A percentile compares a stretch with the other conserved stretches of the same genome.
Conservation (phyloP, 2,888 invertebrate species). For the Labia minor region DNA sequence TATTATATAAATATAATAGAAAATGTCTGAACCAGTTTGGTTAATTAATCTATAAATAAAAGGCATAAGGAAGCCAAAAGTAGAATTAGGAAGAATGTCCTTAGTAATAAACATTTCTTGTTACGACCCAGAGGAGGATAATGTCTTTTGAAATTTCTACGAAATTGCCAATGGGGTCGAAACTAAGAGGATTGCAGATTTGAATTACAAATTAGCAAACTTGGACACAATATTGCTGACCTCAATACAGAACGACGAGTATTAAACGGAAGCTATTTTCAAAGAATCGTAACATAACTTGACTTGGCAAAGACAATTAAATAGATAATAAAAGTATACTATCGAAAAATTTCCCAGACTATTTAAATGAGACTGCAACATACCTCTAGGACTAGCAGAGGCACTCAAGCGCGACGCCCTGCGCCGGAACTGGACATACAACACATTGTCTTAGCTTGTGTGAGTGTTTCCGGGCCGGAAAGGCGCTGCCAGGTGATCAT, state of each 20-base stretch:
- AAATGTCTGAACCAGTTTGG: background rate
- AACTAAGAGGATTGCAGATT: conserved; percentile 13
- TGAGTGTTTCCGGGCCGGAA: conserved; percentile 4
- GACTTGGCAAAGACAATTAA: conserved; percentile 13
- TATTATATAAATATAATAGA: too few relatives aligned
- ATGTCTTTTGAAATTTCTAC: conserved; percentile 13
- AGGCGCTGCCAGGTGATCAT: conserved; percentile 8
- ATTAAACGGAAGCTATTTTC: conserved; percentile 7
- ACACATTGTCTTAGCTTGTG: conserved; percentile 4
- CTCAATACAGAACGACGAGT: background rate
- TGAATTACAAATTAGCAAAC: conserved; percentile 13
- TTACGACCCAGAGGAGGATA: background rate
- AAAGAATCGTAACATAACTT: conserved; percentile 13
- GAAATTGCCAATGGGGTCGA: conserved; percentile 1
- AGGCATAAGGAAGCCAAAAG: background rate
- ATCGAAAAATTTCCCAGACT: conserved; percentile 13
- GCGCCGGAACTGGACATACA: conserved; percentile 13
- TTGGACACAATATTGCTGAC: conserved; percentile 13
- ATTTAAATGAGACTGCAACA: background rate
- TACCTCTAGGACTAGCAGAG: background rate
- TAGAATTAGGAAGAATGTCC: background rate
- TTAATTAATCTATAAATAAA: background rate
- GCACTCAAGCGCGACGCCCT: conserved; percentile 8
- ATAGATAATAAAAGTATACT: conserved; percentile 1
- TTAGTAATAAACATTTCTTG: background rate